Evolutionary conservation across 2,797 vertebrate species (phyloP), one percentile per base, ranked within the genome.

Genomic region (Odontamblyopus lacepedii): DNA sequence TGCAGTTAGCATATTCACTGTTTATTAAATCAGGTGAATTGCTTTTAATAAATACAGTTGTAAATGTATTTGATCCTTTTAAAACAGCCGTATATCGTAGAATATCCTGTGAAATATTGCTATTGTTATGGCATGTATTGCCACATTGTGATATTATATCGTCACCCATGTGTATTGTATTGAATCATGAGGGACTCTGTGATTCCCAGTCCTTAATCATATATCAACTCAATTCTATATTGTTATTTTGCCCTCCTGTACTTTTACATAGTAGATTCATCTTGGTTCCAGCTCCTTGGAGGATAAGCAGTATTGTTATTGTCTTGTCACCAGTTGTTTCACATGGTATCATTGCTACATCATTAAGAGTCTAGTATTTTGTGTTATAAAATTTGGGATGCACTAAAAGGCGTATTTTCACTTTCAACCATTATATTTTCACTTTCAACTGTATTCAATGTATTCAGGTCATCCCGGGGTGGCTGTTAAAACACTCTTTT

Each of bases 381-480:
- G 72, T 70, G 70, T 76, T 73, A 55, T 73, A 82, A 85, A 74
- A 67, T 78, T 80, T 79, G 6, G 27, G 71, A 80, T 69, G 74
- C 76, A 65, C 82, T 78, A 78, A 3, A 70, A 82, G 75, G 71
- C 1, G 8, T 35, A 69, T 77, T 73, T 73, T 72, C 4, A 6
- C 67, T 74, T 74, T 61, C 66, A 72, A 73, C 73, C 53, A 76
- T 80, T 38, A 38, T 35, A 35, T 38, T 38, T 38, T 74, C 66
- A 73, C 23, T 74, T 74, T 61, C 66, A 72, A 74, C 73, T 50
- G 74, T 80, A 8, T 38, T 38, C 23, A 30, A 76, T 82, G 75
- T 81, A 83, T 89, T 91, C 85, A 78, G 87, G 91, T 91, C 79
- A 84, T 66, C 70, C 69, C 68, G 44, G 56, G 85, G 85, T 78